phyloP scores from a whole-genome alignment of 2,888 invertebrate genomes.

The Enoplolaimus lenunculus region DNA sequence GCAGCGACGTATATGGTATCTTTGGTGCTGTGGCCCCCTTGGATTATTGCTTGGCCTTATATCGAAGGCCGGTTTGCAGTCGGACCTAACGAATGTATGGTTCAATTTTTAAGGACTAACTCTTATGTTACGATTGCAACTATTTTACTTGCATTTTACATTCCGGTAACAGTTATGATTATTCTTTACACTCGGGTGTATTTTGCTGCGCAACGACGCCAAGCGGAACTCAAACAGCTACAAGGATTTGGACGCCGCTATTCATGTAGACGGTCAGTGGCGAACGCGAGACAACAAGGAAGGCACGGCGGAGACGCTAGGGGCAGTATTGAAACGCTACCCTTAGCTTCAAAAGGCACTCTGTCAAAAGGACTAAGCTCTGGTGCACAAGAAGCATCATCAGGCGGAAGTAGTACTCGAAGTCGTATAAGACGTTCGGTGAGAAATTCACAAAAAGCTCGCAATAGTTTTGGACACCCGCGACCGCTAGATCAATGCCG shows the following conservation, averaged over 20 bases:
- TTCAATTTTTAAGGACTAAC: conserved; percentile 96
- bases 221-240: conserved; percentile 55
- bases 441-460: too few species aligned
- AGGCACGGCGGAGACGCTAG: too few species aligned
- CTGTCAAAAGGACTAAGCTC: too few species aligned
- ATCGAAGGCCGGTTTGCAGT: conserved; percentile 76
- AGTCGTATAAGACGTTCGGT: too few species aligned
- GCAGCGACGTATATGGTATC: conserved; percentile 87
- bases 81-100: conserved; percentile 79
- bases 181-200: conserved; percentile 67
- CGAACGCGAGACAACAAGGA: too few species aligned
- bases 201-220: conserved; percentile 86
- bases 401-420: too few species aligned
- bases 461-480: too few species aligned
- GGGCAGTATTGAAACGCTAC: too few species aligned
- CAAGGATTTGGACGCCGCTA: conserved; percentile 30
- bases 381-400: too few species aligned
- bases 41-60: conserved; percentile 97
- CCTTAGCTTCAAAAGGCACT: too few species aligned
- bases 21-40: conserved; percentile 89
- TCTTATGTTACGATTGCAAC: conserved; percentile 93
- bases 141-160: conserved; percentile 89
- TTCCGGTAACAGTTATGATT: conserved; percentile 85
- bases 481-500: too few species aligned
- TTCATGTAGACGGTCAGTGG: too few species aligned